Conservation (phyloP, 2,113 vertebrate species). For the Lophotis ruficrista region DNA sequence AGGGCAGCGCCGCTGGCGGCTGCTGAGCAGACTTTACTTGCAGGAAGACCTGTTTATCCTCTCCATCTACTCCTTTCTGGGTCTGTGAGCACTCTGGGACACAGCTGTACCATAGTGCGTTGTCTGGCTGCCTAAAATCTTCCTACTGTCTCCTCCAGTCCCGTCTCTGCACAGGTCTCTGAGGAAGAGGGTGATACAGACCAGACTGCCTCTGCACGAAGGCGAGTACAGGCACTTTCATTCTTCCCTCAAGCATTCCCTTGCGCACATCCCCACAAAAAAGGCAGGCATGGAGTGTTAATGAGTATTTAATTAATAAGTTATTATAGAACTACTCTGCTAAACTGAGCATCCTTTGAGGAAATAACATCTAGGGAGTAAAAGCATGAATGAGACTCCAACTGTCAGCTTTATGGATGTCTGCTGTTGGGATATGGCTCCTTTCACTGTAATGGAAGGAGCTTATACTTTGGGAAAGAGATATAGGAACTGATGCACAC, state of each 20-base stretch:
- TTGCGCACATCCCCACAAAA: background rate
- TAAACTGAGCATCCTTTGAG: background rate
- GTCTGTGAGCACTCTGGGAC: background rate
- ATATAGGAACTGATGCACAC: background rate
- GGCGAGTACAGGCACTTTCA: background rate
- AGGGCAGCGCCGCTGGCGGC: background rate
- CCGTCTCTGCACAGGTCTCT: background rate
- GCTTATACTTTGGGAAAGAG: background rate
- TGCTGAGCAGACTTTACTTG: background rate
- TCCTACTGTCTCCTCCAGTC: background rate
- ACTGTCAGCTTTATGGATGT: background rate
- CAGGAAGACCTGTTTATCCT: background rate
- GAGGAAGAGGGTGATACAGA: background rate
- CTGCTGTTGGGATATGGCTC: background rate
- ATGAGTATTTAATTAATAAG: background rate
- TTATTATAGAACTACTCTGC: background rate
- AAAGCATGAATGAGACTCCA: background rate
- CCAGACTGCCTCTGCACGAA: background rate
- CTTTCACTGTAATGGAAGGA: slow-evolving; percentile 19
- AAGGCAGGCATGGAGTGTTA: background rate
- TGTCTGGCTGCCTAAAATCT: background rate
- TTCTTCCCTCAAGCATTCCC: background rate
- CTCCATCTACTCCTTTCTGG: background rate
- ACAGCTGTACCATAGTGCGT: background rate
- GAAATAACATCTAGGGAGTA: background rate